phyloP scores from a whole-genome alignment of 2,113 vertebrate genomes.

The Vanacampus margaritifer region DNA sequence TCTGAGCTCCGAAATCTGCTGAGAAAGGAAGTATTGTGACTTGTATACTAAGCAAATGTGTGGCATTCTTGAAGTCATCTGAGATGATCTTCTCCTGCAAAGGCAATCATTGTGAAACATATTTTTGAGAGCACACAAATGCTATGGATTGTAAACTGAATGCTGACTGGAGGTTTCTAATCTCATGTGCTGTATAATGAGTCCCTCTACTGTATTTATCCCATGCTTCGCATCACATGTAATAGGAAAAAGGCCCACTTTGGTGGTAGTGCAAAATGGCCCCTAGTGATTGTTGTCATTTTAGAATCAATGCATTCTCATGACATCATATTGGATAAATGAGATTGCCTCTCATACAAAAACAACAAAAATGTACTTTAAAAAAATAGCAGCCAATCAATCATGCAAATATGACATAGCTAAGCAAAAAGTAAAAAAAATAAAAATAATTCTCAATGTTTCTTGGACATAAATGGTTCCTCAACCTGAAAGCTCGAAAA shows the following conservation, averaged over 20 bases:
- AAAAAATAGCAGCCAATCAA: slow-evolving; percentile 17
- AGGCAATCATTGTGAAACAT: too few species aligned
- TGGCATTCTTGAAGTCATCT: too few species aligned
- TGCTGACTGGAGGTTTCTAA: slow-evolving; percentile 23
- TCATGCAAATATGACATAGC: not conserved
- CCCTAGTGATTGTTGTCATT: slow-evolving; percentile 35
- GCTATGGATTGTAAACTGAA: slow-evolving; percentile 12
- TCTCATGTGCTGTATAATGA: slow-evolving; percentile 32
- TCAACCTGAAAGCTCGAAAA: not conserved
- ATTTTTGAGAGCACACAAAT: not conserved
- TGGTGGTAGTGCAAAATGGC: slow-evolving; percentile 11
- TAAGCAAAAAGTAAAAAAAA: slow-evolving; percentile 12
- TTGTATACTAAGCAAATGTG: too few species aligned
- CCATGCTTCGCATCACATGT: not conserved
- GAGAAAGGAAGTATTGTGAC: too few species aligned
- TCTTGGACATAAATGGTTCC: slow-evolving; percentile 22
- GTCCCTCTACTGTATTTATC: slow-evolving; percentile 21
- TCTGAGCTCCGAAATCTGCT: too few species aligned
- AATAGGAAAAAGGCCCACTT: too few species aligned
- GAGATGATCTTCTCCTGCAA: too few species aligned
- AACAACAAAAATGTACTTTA: too few species aligned
- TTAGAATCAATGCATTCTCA: slow-evolving; percentile 44
- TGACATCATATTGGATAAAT: slow-evolving; percentile 44
- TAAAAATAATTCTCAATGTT: slow-evolving; percentile 21
- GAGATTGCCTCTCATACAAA: slow-evolving; percentile 29